Evolutionary conservation across 2,113 vertebrate genomes (phyloP).

Genomic region (Indri indri): DNA sequence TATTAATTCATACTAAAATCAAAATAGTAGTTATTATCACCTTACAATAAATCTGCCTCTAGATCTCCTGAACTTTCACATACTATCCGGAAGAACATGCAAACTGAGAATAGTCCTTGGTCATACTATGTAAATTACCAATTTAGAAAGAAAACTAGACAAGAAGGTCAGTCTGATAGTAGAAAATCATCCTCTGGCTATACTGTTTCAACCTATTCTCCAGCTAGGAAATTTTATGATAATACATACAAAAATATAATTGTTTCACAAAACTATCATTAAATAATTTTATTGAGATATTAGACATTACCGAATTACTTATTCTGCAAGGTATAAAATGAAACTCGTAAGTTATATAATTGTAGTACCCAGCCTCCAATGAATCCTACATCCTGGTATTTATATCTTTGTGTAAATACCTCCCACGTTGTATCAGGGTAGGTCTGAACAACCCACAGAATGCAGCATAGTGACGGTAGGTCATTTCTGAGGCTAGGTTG

Average conservation of each 20-base stretch:
- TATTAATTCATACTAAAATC: not conserved
- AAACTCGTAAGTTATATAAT: not conserved
- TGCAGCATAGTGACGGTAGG: not conserved
- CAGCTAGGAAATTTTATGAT: not conserved
- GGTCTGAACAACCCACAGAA: not conserved
- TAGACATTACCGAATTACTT: not conserved
- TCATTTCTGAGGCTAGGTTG: not conserved
- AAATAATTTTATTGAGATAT: not conserved
- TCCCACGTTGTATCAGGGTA: not conserved
- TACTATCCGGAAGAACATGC: not conserved
- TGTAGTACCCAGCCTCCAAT: not conserved
- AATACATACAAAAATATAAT: not conserved
- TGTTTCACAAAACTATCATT: not conserved
- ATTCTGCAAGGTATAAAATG: slow-evolving; percentile 5
- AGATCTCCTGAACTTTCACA: not conserved
- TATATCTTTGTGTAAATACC: not conserved
- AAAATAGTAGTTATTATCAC: slow-evolving; percentile 18
- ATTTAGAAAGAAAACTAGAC: not conserved
- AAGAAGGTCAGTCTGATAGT: not conserved
- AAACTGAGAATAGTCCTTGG: not conserved
- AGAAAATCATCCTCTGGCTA: not conserved
- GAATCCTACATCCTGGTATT: not conserved
- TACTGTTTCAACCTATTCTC: not conserved
- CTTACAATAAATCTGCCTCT: not conserved
- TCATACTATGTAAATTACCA: not conserved